Percentiles rank a stretch among this genome's conserved stretches.
phyloP scores from a whole-genome alignment of 2,113 vertebrate genomes.

The Scomber japonicus region DNA sequence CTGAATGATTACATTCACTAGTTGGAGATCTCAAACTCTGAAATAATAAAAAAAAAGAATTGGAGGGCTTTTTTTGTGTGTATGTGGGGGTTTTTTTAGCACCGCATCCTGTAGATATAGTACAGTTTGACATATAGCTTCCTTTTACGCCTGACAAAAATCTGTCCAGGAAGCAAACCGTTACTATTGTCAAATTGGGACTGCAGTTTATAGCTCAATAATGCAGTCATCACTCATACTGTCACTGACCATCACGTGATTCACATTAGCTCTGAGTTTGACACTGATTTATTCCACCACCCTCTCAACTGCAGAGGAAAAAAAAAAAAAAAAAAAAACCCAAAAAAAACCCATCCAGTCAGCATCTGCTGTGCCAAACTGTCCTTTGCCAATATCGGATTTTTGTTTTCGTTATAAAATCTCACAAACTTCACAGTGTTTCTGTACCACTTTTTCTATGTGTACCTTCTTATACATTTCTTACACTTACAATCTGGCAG shows the following conservation, averaged over 20 bases:
- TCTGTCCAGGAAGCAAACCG: conserved; percentile 67
- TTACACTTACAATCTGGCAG: not conserved
- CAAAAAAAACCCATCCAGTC: conserved; percentile 41
- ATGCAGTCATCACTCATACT: conserved; percentile 79
- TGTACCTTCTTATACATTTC: conserved; percentile 21
- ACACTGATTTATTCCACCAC: conserved; percentile 76
- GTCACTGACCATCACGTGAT: conserved; percentile 73
- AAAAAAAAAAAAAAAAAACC: conserved; percentile 31
- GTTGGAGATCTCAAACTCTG: conserved; percentile 12
- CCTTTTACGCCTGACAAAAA: conserved; percentile 62
- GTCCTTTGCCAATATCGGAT: conserved; percentile 26
- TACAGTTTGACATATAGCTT: conserved; percentile 56
- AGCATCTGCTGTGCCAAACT: conserved; percentile 57
- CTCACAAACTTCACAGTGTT: conserved; percentile 26
- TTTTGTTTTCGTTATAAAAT: conserved; percentile 38
- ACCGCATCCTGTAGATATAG: conserved; percentile 26
- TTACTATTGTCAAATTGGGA: conserved; percentile 69
- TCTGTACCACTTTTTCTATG: not conserved
- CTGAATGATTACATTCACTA: not conserved
- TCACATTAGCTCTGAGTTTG: conserved; percentile 62
- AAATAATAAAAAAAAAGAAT: not conserved
- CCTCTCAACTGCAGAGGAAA: conserved; percentile 15
- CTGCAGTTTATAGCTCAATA: conserved; percentile 81
- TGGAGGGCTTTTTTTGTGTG: not conserved
- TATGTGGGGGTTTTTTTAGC: too few relatives aligned